Percentiles rank a stretch among this genome's conserved stretches.
Conservation (phyloP, 2,113 vertebrate genomes). For the Melanocharis versteri region DNA sequence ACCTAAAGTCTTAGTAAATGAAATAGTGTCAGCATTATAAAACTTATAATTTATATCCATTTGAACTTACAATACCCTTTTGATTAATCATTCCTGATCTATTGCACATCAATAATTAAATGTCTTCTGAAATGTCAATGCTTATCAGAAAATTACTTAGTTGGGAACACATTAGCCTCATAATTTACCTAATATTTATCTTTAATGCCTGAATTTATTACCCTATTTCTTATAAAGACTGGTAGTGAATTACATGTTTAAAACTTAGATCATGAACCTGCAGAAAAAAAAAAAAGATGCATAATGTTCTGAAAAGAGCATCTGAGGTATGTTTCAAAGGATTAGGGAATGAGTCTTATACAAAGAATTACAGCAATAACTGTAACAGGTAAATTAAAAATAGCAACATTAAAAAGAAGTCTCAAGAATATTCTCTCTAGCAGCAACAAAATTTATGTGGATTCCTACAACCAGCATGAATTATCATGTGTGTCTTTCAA, state of each 20-base stretch:
- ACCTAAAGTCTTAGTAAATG: slow-evolving; percentile 31
- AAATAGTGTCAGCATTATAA: slow-evolving; percentile 53
- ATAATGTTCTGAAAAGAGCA: neutral
- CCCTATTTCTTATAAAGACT: slow-evolving; percentile 22
- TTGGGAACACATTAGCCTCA: slow-evolving; percentile 40
- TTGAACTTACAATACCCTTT: slow-evolving; percentile 42
- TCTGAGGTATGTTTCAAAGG: neutral
- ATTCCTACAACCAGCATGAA: neutral
- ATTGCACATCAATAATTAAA: slow-evolving; percentile 56
- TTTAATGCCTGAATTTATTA: slow-evolving; percentile 43
- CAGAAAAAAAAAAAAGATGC: neutral
- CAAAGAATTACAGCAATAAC: neutral
- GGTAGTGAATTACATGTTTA: slow-evolving; percentile 9
- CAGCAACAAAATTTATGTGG: neutral
- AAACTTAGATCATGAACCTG: neutral
- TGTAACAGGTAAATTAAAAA: neutral
- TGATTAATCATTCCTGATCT: slow-evolving; percentile 53
- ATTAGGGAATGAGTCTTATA: neutral
- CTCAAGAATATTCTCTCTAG: neutral
- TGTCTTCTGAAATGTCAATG: slow-evolving; percentile 55
- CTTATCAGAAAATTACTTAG: slow-evolving; percentile 59
- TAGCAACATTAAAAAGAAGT: neutral
- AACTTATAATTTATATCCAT: slow-evolving; percentile 47
- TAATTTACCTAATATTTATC: slow-evolving; percentile 58
- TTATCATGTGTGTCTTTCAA: neutral